These are phyloP conservation scores for Parapsyche elsis DNA, from an alignment of 1,140 invertebrate genomes.

Conservation along the genomic window DNA sequence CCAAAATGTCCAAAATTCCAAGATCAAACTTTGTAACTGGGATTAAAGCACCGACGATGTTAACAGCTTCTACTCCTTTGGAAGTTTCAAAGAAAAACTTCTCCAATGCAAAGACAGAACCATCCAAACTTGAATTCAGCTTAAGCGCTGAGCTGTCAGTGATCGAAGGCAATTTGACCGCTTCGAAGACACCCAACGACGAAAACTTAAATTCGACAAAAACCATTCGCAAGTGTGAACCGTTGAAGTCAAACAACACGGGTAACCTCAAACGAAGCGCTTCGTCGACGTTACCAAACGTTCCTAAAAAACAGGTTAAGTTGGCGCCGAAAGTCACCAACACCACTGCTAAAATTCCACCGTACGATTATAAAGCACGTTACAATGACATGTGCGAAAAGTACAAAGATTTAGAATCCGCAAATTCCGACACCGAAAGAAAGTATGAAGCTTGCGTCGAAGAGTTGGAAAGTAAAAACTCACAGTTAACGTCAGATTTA, in stretches of 20 bases:
- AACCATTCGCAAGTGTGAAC: constrained; percentile 7
- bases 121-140: not conserved
- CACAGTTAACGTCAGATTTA: constrained; percentile 56
- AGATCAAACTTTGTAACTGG: constrained; percentile 43
- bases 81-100: constrained; percentile 29
- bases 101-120: not conserved
- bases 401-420: constrained; percentile 63
- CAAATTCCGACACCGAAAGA: constrained; percentile 65
- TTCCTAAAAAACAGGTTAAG: constrained; percentile 43
- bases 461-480: constrained; percentile 35
- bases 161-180: not conserved
- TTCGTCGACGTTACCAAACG: not conserved
- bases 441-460: constrained; percentile 66
- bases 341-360: constrained; percentile 65
- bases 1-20: constrained; percentile 53
- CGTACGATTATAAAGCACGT: constrained; percentile 71
- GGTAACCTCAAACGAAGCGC: constrained; percentile 43
- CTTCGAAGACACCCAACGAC: not conserved
- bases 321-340: constrained; percentile 40
- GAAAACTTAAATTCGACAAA: not conserved
- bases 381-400: constrained; percentile 71
- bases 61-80: constrained; percentile 36
- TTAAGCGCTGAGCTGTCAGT: not conserved
- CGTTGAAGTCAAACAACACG: not conserved
- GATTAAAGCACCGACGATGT: constrained; percentile 18